Evolutionary conservation across 2,797 vertebrate species (phyloP).

Genomic region (Pseudopleuronectes americanus): DNA sequence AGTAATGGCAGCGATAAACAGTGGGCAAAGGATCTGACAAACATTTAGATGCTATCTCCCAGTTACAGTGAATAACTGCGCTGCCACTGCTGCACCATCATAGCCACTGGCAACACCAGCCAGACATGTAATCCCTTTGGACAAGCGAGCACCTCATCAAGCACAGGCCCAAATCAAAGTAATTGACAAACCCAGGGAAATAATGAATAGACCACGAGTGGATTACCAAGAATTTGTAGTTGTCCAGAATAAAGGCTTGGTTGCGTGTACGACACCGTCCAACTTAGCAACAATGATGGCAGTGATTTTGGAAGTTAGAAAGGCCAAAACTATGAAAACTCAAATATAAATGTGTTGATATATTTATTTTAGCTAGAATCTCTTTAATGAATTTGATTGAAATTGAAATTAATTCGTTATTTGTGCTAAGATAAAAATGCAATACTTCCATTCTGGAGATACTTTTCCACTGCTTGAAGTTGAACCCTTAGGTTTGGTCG

Average conservation of each 20-base stretch:
- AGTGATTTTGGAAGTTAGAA: slow-evolving; percentile 8
- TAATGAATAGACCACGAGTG: slow-evolving; percentile 68
- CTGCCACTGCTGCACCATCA: slow-evolving; percentile 60
- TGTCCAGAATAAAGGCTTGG: slow-evolving; percentile 7
- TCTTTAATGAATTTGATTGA: neutral
- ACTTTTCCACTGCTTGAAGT: no score
- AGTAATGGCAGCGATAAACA: slow-evolving; percentile 81
- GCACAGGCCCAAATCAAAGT: slow-evolving; percentile 82
- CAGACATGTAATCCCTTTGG: slow-evolving; percentile 83
- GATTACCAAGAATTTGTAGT: slow-evolving; percentile 43
- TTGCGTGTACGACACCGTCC: slow-evolving; percentile 2
- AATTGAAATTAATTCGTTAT: neutral
- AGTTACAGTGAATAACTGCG: slow-evolving; percentile 79
- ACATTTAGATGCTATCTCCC: slow-evolving; percentile 86
- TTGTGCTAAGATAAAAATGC: neutral
- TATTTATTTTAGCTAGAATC: neutral
- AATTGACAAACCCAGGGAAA: slow-evolving; percentile 82
- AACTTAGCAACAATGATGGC: neutral
- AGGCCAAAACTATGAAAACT: neutral
- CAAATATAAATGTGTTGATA: neutral
- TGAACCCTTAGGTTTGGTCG: slow-evolving; percentile 28
- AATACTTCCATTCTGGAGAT: neutral
- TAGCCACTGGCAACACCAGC: slow-evolving; percentile 83
- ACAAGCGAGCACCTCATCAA: slow-evolving; percentile 85
- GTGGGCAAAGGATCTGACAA: slow-evolving; percentile 83